Evolutionary conservation across 1,140 invertebrate species (phyloP), one percentile per base, ranked within the genome.

Genomic region (Cydia splendana): DNA sequence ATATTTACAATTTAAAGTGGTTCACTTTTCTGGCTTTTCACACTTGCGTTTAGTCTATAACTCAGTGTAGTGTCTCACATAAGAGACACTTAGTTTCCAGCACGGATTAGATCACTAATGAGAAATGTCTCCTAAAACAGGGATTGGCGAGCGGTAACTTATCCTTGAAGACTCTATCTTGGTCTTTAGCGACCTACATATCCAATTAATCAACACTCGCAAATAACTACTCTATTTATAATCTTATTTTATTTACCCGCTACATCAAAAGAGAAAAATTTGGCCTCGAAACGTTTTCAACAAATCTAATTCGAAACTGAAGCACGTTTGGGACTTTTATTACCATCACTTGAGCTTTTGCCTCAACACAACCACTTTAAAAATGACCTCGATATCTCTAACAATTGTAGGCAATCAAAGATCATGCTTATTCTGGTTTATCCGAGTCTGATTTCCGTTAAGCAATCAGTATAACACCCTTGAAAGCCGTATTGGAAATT

Each of bases 241-340:
- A 71, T 45, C 13, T 24, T 71, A 71, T 71, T 69, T 69, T 71
- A 71, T 71, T 38, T 69, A 69, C 65, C 18, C 76, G 42, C 79
- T 76, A 77, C 76, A 74, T 76, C 80, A 78, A 78, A 78, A 74
- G 79, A 78, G 76, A 76, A 77, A 76, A 82, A 73, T 76, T 76
- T 76, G 76, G 76, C 75, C 77, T 80, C 75, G 57, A 77, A 65
- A 71, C 67, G 18, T 71, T 48, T 42, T 71, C 74, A 79, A 74
- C 62, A 76, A 80, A 82, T 84, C 77, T 82, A 82, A 84, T 87
- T 81, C 77, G 75, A 80, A 81, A 78, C 73, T 75, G 62, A 81
- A 79, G 24, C 77, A 76, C 73, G 77, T 79, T 76, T 7, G 20
- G 38, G 57, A 24, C 57, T 62, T 6, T n/a, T 62, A 20, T 24